These are phyloP conservation scores for Hirundo rustica DNA, from an alignment of 2,797 vertebrate species.

Conservation along the genomic window DNA sequence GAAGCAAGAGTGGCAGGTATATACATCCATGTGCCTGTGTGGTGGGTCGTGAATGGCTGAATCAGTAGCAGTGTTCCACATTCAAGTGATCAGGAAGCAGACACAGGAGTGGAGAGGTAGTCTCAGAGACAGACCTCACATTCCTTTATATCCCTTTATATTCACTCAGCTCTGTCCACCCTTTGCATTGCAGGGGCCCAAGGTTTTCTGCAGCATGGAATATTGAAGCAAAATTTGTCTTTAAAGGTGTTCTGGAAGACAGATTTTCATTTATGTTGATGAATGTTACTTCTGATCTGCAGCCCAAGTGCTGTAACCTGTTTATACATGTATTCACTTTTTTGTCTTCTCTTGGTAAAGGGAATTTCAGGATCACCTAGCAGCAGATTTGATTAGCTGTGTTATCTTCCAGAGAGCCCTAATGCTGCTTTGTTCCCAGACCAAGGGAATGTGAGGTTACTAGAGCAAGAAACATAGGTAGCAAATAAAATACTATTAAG, in stretches of 20 bases:
- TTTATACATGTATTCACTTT: background rate
- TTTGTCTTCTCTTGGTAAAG: background rate
- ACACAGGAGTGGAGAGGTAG: background rate
- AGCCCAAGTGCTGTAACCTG: background rate
- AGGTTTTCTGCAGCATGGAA: background rate
- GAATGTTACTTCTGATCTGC: background rate
- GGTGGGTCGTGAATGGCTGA: background rate
- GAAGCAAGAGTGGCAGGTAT: background rate
- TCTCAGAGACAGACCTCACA: background rate
- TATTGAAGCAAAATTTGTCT: background rate
- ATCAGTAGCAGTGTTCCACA: background rate
- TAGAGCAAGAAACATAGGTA: background rate
- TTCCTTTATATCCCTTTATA: background rate
- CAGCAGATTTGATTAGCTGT: background rate
- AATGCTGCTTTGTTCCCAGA: background rate
- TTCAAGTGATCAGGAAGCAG: background rate
- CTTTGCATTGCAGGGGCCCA: background rate
- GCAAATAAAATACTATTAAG: background rate
- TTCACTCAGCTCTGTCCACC: background rate
- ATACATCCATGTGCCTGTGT: background rate
- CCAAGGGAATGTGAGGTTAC: background rate
- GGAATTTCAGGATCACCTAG: background rate
- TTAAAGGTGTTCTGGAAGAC: background rate
- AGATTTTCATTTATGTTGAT: background rate
- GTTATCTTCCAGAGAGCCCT: background rate